Evolutionary conservation across 2,888 invertebrate species (phyloP), one percentile per base, ranked within the genome.

Genomic region (Amblyjoppa fuscipennis): DNA sequence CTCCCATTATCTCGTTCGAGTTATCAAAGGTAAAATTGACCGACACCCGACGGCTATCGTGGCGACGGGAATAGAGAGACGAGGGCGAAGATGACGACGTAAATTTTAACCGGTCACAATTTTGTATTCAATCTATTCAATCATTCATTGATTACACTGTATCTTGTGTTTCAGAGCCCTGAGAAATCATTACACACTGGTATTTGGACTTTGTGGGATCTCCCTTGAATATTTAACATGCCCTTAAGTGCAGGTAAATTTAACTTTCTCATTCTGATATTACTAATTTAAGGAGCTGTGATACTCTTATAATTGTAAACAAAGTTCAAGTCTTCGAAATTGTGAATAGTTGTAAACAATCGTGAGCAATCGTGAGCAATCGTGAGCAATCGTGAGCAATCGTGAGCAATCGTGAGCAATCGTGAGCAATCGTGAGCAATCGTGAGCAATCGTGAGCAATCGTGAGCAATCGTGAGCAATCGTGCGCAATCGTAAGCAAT

Each of bases 231-330:
- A 20, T 4, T 68, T 64, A 53, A 53, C 28, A 80, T 80, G 80
- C 71, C 80, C 51, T 66, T 80, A 20, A 73, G 64, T 41, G 66
- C 73, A 41, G 80, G 80, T 80, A n/a, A 64, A 53, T 80, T 66
- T 66, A 9, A 41, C 4, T 11, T 53, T 79, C n/a, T n/a, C 2
- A 3, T 34, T 49, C 11, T 69, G 9, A 20, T 2, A 9, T 71
- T 20, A 16, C 31, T 7, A 31, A 71, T 34, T n/a, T 20, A 59
- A 25, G 34, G 6, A 34, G 34, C 6, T 38, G 38, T 9, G 34
- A 38, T 38, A 38, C 9, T 38, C 38, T 9, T 38, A 38, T 38
- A 38, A 38, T 38, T 38, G 34, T 34, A 4, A 34, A 34, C 38
- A n/a, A 51, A 51, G 4, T n/a, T 51, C n/a, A n/a, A 51, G 51